phyloP scores from a whole-genome alignment of 2,797 vertebrate species.

The Numenius phaeopus region DNA sequence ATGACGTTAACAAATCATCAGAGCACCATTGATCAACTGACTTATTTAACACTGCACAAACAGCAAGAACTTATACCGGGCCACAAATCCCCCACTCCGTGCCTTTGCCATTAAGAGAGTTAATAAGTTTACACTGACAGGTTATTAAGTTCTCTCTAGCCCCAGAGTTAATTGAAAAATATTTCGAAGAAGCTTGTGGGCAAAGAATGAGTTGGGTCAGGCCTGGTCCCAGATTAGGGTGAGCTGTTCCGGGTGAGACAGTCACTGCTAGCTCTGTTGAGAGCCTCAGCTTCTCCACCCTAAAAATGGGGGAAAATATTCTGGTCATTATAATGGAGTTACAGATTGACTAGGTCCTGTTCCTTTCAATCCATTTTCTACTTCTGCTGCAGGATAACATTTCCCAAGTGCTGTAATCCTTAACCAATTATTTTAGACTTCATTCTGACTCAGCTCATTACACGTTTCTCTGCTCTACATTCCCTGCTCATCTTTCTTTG shows the following conservation, averaged over 20 bases:
- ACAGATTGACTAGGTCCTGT: background rate
- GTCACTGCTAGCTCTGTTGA: background rate
- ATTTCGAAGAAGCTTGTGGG: background rate
- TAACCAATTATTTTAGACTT: slow-evolving; percentile 31
- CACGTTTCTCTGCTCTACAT: slow-evolving; percentile 13
- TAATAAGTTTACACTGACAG: background rate
- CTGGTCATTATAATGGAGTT: background rate
- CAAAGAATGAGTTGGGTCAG: background rate
- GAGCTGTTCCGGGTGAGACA: background rate
- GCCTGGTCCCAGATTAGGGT: background rate
- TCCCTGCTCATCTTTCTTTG: slow-evolving; percentile 36
- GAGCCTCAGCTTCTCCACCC: background rate
- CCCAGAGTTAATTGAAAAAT: background rate
- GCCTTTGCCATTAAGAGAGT: background rate
- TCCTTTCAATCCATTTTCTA: background rate
- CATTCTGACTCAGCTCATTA: background rate
- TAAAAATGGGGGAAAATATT: background rate
- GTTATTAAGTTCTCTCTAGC: background rate
- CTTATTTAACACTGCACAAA: slow-evolving; percentile 33
- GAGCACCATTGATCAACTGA: slow-evolving; percentile 26
- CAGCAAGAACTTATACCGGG: background rate
- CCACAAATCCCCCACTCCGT: background rate
- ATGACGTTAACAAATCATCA: slow-evolving; percentile 50
- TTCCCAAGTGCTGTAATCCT: slow-evolving; percentile 21
- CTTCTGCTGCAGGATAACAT: background rate